These are phyloP conservation scores for Andrena hattorfiana DNA, from an alignment of 2,888 invertebrate species.

Conservation along the genomic window DNA sequence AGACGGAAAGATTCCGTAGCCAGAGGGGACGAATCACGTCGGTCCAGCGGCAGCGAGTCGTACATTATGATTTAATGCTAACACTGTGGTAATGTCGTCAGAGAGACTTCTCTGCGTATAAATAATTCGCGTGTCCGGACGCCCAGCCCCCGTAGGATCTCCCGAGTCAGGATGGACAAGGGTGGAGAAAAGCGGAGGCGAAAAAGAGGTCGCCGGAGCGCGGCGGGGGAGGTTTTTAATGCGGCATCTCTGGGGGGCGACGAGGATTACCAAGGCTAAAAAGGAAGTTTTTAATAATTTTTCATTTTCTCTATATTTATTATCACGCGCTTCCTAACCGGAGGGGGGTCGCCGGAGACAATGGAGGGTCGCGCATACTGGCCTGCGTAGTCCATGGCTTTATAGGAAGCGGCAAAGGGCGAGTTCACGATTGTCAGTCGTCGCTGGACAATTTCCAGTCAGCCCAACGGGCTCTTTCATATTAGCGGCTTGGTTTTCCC, in stretches of 20 bases:
- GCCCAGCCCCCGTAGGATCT: conserved; percentile 81
- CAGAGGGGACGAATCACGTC: conserved; percentile 79
- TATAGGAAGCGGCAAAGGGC: conserved; percentile 62
- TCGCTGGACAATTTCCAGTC: conserved; percentile 82
- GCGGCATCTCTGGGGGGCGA: conserved; percentile 84
- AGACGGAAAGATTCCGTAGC: conserved; percentile 61
- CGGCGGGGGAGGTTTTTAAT: conserved; percentile 81
- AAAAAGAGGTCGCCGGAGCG: conserved; percentile 62
- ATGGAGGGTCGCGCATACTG: conserved; percentile 76
- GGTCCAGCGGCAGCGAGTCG: conserved; percentile 82
- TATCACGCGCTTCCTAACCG: conserved; percentile 84
- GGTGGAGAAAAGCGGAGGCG: conserved; percentile 61
- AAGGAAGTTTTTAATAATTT: conserved; percentile 85
- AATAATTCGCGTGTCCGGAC: conserved; percentile 85
- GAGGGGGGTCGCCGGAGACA: conserved; percentile 80
- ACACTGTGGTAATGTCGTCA: conserved; percentile 85
- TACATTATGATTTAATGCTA: conserved; percentile 85
- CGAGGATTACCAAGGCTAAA: conserved; percentile 85
- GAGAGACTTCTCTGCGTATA: conserved; percentile 84
- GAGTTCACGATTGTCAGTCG: conserved; percentile 75
- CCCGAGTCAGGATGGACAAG: conserved; percentile 66
- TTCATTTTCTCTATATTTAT: conserved; percentile 85
- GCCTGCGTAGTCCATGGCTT: conserved; percentile 66
- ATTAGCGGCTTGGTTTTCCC: conserved; percentile 43
- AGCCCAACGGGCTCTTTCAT: conserved; percentile 65